Evolutionary conservation across 37 sponge, comb jelly and placozoan genomes (phyloP), one percentile per base, ranked within the genome.

Genomic region (Oscarella lobularis): DNA sequence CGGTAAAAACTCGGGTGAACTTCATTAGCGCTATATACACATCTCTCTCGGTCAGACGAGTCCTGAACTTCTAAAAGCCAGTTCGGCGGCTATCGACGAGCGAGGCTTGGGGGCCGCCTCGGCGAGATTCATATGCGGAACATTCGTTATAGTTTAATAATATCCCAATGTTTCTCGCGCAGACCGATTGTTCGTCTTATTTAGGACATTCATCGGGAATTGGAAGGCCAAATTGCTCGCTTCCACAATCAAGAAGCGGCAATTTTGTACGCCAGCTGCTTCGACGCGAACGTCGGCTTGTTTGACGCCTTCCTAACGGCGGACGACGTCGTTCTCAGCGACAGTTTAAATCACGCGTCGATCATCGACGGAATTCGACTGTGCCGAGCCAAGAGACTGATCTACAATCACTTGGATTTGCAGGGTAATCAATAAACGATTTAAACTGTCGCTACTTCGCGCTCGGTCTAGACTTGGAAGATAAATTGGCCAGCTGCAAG

Each of bases 311-410:
- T 93, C 0, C 77, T 93, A 0, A 66, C 75, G 0, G 37, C 68
- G 1, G 85, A 93, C 2, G 98, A 96, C 74, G 98, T 87, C 38
- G 74, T 93, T 2, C 80, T 93, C 76, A 87, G 88, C 71, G 98
- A 96, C 74, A 78, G 88, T 32, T 85, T 96, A 31, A 96, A 96
- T 69, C 98, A 96, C 77, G 98, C 98, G n/a, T 88, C 88, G 35
- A 96, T 96, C 39, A 93, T 96, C 41, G 98, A 96, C 76, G 98
- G 98, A 1, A 83, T 93, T n/a, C 74, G 98, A 38, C 83, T 96
- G 36, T 75, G 84, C 68, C 92, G 87, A 72, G 84, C 91, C 0
- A 76, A 82, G 75, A 90, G 88, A 41, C 84, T 74, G 38, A 72
- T 92, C 39, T 96, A 96, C 81, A 77, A 85, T 55, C 86, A 93